Conservation (phyloP, 2,888 invertebrate species). For the Cephus rjabovi region DNA sequence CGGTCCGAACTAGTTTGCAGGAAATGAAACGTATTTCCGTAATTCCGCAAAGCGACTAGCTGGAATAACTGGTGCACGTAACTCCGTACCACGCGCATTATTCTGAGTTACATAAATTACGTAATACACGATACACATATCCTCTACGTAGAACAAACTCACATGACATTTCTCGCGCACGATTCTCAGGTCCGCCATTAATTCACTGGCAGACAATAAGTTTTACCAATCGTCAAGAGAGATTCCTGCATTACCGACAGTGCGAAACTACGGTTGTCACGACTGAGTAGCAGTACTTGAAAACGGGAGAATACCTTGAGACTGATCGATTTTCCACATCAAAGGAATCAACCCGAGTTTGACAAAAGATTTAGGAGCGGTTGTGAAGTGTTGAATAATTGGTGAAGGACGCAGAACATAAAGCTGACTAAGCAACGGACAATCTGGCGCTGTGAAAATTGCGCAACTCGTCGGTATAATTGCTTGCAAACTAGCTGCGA, state of each 20-base stretch:
- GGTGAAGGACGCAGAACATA: background rate
- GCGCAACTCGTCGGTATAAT: constrained; percentile 34
- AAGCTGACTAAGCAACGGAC: background rate
- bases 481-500: constrained; percentile 32
- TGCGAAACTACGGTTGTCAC: background rate
- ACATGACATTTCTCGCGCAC: background rate
- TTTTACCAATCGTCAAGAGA: background rate
- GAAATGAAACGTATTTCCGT: constrained; percentile 23
- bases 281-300: background rate
- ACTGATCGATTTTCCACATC: background rate
- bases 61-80: constrained; percentile 11
- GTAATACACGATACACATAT: background rate
- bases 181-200: background rate
- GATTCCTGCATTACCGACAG: background rate
- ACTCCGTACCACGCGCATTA: background rate
- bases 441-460: constrained; percentile 17
- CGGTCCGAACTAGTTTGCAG: background rate
- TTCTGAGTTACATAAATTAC: background rate
- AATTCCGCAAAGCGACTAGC: constrained; percentile 5
- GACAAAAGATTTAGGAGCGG: background rate
- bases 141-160: background rate
- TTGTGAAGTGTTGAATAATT: background rate
- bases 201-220: background rate
- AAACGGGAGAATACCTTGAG: background rate
- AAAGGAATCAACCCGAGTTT: background rate